Percentiles rank a stretch among this genome's conserved stretches.
Conservation (phyloP, 2,797 vertebrate genomes). For the Eupleurogrammus muticus region DNA sequence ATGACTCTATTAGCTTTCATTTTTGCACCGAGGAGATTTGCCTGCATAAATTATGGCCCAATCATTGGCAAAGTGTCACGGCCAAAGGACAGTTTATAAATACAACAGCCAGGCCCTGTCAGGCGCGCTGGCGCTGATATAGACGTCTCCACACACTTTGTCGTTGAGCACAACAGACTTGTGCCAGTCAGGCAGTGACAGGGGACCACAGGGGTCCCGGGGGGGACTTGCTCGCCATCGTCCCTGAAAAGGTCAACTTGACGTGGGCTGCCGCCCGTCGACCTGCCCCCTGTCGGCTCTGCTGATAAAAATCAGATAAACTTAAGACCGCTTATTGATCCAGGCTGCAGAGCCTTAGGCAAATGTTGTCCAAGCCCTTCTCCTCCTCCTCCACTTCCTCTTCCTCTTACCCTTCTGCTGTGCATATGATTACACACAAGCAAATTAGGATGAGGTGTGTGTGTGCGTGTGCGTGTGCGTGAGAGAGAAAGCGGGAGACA, state of each 20-base stretch:
- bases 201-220: conserved; percentile 91
- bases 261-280: conserved; percentile 98
- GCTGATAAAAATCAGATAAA: conserved; percentile 99
- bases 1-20: conserved; percentile 99
- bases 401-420: conserved; percentile 49
- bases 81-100: conserved; percentile 99
- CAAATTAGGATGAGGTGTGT: conserved; percentile 53
- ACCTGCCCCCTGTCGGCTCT: conserved; percentile 96
- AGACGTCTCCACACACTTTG: conserved; percentile 99
- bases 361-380: conserved; percentile 97
- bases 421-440: conserved; percentile 84
- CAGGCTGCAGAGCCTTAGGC: conserved; percentile 88
- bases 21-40: conserved; percentile 99
- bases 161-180: conserved; percentile 98
- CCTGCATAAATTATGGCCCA: conserved; percentile 98
- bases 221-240: conserved; percentile 89
- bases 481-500: conserved; percentile 12
- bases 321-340: conserved; percentile 99
- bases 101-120: conserved; percentile 99
- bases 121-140: conserved; percentile 94
- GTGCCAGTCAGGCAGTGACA: conserved; percentile 98
- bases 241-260: conserved; percentile 99
- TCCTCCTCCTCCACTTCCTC: conserved; percentile 70
- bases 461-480: background rate
- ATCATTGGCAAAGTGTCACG: conserved; percentile 99